These are phyloP conservation scores for Paralvinella palmiformis DNA, from an alignment of 1,140 invertebrate genomes.

Conservation along the genomic window DNA sequence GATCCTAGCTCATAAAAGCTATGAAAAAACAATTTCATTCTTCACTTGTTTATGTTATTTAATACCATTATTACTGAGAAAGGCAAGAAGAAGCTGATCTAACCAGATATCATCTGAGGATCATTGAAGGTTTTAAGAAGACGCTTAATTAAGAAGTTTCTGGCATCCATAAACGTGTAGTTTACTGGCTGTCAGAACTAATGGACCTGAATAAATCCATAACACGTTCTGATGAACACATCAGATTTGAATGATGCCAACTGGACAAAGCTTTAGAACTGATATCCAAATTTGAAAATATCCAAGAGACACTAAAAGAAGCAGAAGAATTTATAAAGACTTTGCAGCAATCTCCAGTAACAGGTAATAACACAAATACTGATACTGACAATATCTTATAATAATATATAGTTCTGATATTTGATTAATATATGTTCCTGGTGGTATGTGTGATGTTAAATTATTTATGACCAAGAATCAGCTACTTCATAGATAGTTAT, in stretches of 20 bases:
- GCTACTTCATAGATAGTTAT: too few species aligned
- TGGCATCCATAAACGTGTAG: slow-evolving; percentile 69
- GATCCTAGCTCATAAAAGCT: too few species aligned
- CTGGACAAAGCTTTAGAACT: slow-evolving; percentile 45
- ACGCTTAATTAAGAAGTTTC: slow-evolving; percentile 56
- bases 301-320: slow-evolving; percentile 9
- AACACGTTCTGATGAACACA: slow-evolving; percentile 73
- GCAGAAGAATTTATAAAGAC: slow-evolving; percentile 17
- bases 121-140: slow-evolving; percentile 45
- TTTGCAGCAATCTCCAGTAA: too few species aligned
- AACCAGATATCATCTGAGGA: slow-evolving; percentile 36
- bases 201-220: slow-evolving; percentile 61
- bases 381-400: too few species aligned
- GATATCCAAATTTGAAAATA: slow-evolving; percentile 4
- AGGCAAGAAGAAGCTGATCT: slow-evolving; percentile 81
- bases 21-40: too few species aligned
- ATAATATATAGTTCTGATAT: too few species aligned
- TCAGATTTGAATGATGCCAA: slow-evolving; percentile 68
- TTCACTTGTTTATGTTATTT: too few species aligned
- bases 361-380: too few species aligned
- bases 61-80: slow-evolving; percentile 83
- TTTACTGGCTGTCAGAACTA: slow-evolving; percentile 81
- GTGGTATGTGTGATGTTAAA: too few species aligned
- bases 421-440: too few species aligned
- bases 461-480: too few species aligned